Evolutionary conservation across 1,140 invertebrate genomes (phyloP).

Genomic region (Neuroterus valhalla): DNA sequence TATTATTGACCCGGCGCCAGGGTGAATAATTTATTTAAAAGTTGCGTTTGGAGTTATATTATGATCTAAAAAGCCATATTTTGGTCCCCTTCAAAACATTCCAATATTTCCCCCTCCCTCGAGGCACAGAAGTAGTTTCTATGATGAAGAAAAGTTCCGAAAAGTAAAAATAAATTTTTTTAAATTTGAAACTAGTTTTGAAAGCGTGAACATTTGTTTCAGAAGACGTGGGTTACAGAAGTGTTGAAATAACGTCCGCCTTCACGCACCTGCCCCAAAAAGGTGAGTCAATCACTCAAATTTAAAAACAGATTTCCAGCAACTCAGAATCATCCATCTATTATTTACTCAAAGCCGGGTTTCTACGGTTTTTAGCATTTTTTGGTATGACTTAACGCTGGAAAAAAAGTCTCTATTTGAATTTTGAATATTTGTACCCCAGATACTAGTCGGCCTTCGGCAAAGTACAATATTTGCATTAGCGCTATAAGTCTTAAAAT

Average conservation of each 20-base stretch:
- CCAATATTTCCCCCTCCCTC: neutral
- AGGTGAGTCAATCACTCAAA: slow-evolving; percentile 63
- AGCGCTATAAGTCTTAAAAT: too few species aligned
- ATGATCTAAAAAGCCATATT: neutral
- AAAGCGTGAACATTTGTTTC: slow-evolving; percentile 67
- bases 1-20: too few species aligned
- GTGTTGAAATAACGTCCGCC: slow-evolving; percentile 76
- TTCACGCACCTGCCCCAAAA: slow-evolving; percentile 76
- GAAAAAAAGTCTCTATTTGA: too few species aligned
- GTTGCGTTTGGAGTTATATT: too few species aligned
- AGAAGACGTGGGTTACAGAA: slow-evolving; percentile 77
- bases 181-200: slow-evolving; percentile 38
- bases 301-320: slow-evolving; percentile 3
- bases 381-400: too few species aligned
- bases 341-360: neutral
- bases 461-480: too few species aligned
- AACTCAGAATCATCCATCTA: neutral
- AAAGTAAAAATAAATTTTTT: slow-evolving; percentile 18
- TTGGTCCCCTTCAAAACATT: neutral
- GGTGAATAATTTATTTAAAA: neutral
- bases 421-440: too few species aligned
- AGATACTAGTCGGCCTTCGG: too few species aligned
- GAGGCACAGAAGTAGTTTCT: neutral
- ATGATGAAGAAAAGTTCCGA: neutral
- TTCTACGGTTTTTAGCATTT: neutral